A percentile compares a stretch with the other conserved stretches of the same genome.
phyloP scores from a whole-genome alignment of 1,140 invertebrate species.

The Pseudomyrmex gracilis region DNA sequence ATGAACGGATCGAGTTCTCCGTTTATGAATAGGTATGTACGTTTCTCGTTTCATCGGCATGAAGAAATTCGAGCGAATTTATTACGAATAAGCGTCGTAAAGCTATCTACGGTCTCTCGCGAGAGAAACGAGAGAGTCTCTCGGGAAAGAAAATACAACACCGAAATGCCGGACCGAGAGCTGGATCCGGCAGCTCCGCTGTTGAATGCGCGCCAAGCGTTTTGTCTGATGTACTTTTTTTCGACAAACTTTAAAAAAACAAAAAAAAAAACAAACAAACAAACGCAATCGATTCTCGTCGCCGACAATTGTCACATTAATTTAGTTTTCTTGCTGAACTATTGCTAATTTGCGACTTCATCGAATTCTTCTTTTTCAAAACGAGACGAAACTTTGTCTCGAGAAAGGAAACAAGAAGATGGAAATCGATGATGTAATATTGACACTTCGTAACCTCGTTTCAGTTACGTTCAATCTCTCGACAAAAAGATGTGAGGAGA shows the following conservation, averaged over 20 bases:
- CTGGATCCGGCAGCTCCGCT: conserved; percentile 7
- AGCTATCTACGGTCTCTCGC: neutral
- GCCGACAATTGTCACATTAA: neutral
- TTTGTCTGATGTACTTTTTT: neutral
- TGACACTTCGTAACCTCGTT: conserved; percentile 63
- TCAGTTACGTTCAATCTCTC: conserved; percentile 50
- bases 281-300: neutral
- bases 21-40: conserved; percentile 23
- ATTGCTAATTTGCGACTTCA: neutral
- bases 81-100: conserved; percentile 13
- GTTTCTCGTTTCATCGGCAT: conserved; percentile 18
- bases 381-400: conserved; percentile 14
- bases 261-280: conserved; percentile 24
- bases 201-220: conserved; percentile 38
- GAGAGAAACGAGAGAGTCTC: neutral
- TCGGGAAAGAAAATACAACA: conserved; percentile 32
- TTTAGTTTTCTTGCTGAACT: neutral
- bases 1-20: conserved; percentile 15
- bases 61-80: conserved; percentile 38
- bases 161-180: conserved; percentile 8
- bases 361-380: conserved; percentile 3
- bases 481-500: conserved; percentile 48
- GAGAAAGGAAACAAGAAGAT: conserved; percentile 55
- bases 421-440: conserved; percentile 68
- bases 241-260: conserved; percentile 17